Evolutionary conservation across 2,888 invertebrate species (phyloP).

Genomic region (Cyclophora punctaria): DNA sequence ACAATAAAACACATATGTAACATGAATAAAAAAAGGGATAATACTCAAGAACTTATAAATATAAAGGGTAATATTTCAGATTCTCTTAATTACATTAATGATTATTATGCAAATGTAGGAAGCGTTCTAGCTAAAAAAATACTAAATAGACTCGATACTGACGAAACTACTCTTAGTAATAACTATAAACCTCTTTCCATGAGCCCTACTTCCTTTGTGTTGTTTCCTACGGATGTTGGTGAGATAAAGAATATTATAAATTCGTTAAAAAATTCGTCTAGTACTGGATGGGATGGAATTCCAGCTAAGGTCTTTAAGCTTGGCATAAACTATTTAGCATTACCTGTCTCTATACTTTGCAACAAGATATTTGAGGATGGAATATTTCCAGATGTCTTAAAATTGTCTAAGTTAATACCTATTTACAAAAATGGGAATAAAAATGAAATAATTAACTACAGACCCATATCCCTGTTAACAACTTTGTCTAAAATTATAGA

Average conservation of each 20-base stretch:
- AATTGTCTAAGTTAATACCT: background rate
- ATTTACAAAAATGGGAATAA: background rate
- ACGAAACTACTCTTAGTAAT: too few relatives aligned
- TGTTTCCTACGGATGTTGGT: background rate
- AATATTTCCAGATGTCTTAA: background rate
- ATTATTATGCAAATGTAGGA: too few relatives aligned
- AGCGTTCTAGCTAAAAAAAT: too few relatives aligned
- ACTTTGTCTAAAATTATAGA: background rate
- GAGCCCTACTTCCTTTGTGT: background rate
- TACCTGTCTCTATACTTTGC: background rate
- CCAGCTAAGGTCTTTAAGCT: background rate
- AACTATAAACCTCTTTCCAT: too few relatives aligned
- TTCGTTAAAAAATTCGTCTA: background rate
- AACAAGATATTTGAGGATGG: background rate
- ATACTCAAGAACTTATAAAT: too few relatives aligned
- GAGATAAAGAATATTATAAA: background rate
- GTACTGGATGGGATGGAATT: background rate
- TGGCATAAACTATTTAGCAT: background rate
- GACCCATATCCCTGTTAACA: background rate
- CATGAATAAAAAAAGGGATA: too few relatives aligned
- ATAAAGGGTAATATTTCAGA: too few relatives aligned
- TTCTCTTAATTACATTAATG: too few relatives aligned
- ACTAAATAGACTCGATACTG: too few relatives aligned
- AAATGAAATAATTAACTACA: background rate
- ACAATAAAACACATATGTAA: too few relatives aligned